Conservation (phyloP, 2,113 vertebrate species). For the Apodemus speciosus region DNA sequence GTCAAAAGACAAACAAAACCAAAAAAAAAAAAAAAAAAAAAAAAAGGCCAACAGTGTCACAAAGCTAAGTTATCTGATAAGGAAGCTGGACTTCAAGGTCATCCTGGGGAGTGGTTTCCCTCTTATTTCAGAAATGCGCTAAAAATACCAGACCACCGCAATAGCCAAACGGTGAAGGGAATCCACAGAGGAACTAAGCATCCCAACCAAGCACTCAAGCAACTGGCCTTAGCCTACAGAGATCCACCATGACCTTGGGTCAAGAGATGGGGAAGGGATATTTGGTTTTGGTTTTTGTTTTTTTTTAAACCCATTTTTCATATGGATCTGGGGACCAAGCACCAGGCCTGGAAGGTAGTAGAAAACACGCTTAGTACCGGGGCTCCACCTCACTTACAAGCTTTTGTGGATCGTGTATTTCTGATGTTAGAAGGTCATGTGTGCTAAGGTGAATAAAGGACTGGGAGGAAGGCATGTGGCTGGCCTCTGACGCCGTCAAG, state of each 20-base stretch:
- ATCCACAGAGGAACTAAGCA: background rate
- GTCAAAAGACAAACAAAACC: background rate
- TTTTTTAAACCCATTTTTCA: background rate
- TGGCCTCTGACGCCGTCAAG: background rate
- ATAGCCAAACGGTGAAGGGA: background rate
- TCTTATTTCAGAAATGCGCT: conserved; percentile 13
- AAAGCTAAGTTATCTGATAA: background rate
- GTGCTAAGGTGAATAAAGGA: background rate
- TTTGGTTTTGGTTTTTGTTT: too few species aligned
- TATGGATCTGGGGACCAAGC: too few species aligned
- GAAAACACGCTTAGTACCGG: too few species aligned
- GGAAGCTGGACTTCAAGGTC: background rate
- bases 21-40: background rate
- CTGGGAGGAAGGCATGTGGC: too few species aligned
- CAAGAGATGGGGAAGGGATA: background rate
- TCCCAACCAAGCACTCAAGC: background rate
- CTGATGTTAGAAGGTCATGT: background rate
- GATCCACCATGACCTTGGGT: background rate
- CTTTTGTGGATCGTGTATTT: background rate
- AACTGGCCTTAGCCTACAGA: background rate
- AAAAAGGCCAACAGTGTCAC: background rate
- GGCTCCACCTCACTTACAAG: too few species aligned
- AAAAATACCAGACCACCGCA: background rate
- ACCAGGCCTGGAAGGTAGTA: background rate
- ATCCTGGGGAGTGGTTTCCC: background rate